A percentile compares a stretch with the other conserved stretches of the same genome.
These are phyloP conservation scores for Smutsia gigantea DNA, from an alignment of 2,797 vertebrate species.

Conservation along the genomic window DNA sequence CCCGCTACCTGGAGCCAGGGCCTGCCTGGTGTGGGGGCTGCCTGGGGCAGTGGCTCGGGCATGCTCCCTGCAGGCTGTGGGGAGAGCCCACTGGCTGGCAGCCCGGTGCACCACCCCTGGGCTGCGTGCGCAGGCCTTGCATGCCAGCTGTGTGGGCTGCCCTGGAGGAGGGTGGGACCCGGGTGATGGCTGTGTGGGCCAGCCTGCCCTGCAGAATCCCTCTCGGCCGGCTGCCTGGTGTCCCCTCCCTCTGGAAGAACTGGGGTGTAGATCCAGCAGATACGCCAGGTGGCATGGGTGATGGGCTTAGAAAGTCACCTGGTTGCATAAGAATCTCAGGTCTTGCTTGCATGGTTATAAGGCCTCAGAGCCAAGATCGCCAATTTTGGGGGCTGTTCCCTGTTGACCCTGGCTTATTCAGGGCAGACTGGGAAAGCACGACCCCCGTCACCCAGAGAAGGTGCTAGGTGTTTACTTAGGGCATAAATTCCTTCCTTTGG, in stretches of 20 bases:
- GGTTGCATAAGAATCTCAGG: background rate
- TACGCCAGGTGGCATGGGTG: background rate
- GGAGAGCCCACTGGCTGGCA: no score
- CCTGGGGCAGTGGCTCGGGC: no score
- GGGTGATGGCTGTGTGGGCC: no score
- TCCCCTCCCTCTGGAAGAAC: background rate
- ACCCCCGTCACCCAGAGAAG: background rate
- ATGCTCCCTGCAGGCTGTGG: no score
- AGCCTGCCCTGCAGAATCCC: no score
- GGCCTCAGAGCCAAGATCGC: background rate
- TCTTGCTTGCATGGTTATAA: background rate
- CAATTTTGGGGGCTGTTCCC: background rate
- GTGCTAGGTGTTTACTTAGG: conserved; percentile 39
- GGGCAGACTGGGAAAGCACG: conserved; percentile 58
- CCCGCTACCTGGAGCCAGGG: no score
- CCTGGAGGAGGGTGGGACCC: no score
- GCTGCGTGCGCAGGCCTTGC: no score
- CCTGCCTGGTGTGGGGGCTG: no score
- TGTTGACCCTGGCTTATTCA: background rate
- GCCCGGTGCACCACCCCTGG: no score
- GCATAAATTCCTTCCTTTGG: conserved; percentile 66
- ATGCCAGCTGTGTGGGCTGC: no score
- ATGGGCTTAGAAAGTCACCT: background rate
- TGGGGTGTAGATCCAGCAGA: background rate
- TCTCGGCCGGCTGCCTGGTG: background rate